Evolutionary conservation across 2,113 vertebrate species (phyloP), one percentile per base, ranked within the genome.

Genomic region (Daphoenositta chrysoptera): DNA sequence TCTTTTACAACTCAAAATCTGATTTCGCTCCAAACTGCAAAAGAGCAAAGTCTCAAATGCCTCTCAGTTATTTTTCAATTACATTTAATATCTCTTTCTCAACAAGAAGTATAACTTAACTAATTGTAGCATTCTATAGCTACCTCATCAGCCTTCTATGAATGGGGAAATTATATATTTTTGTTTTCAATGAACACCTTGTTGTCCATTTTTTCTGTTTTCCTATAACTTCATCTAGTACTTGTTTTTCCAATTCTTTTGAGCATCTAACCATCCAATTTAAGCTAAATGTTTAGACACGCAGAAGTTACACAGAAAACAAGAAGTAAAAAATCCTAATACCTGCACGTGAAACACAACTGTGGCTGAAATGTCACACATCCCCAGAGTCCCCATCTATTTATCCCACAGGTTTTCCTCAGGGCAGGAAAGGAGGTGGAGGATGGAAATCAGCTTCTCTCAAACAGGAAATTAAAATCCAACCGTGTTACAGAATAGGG

Each of bases 1-100:
- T 89, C 72, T 93, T 85, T 86, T 83, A 80, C 70, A 57, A 96
- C 78, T 71, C 33, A 94, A 92, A 96, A 96, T 93, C 84, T 97
- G 90, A 53, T 94, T 93, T 97, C 12, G 12, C 54, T 96, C 85
- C 85, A 96, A 80, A 20, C 10, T 80, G 86, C 93, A 96, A 82
- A 90, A 90, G 72, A 96, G 65, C 54, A 78, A 94, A 87, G 82
- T 72, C 89, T 89, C 91, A 78, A 66, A 94, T 65, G 83, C 47
- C 69, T 95, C 79, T 91, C 82, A 53, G 65, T 53, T 96, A 84
- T 72, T 69, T 96, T 85, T 94, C 79, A 82, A 39, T 86, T 94
- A 94, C 51, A 57, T 86, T 63, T 77, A 50, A 39, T 72, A 53
- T 76, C 54, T 92, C 76, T 69, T 92, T 92, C 83, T 90, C 61